These are phyloP conservation scores for Phrynosoma blainvillii DNA, from an alignment of 2,113 vertebrate genomes.

Conservation along the genomic window DNA sequence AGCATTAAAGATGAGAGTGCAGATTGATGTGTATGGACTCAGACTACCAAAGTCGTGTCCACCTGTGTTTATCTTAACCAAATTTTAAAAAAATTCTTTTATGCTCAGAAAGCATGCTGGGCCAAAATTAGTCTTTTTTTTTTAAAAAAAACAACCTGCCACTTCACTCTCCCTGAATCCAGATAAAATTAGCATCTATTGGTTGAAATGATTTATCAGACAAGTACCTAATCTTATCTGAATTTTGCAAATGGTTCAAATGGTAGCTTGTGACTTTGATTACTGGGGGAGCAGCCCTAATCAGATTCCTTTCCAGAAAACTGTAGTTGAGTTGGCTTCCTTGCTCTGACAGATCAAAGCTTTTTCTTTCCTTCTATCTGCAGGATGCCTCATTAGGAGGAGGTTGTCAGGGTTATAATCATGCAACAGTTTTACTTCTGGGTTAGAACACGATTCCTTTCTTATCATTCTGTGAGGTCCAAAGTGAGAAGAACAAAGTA, in stretches of 20 bases:
- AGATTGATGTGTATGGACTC: neutral
- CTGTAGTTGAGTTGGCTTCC: slow-evolving; percentile 75
- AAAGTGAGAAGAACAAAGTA: slow-evolving; percentile 80
- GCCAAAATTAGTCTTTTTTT: neutral
- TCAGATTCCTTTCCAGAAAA: slow-evolving; percentile 77
- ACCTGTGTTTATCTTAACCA: neutral
- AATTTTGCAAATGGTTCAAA: slow-evolving; percentile 78
- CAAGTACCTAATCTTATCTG: slow-evolving; percentile 77
- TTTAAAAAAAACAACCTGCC: neutral
- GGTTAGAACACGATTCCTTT: slow-evolving; percentile 73
- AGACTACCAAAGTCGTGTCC: neutral
- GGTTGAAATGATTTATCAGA: slow-evolving; percentile 67
- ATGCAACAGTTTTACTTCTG: slow-evolving; percentile 79
- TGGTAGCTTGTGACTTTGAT: slow-evolving; percentile 82
- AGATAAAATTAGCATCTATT: slow-evolving; percentile 73
- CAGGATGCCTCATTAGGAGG: slow-evolving; percentile 78
- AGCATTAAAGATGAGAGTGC: neutral
- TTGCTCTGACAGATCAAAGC: slow-evolving; percentile 80
- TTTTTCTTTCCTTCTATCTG: slow-evolving; percentile 74
- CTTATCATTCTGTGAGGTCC: slow-evolving; percentile 80
- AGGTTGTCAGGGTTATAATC: slow-evolving; percentile 81
- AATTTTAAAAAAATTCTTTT: neutral
- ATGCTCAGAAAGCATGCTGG: neutral
- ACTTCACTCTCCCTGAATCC: slow-evolving; percentile 52
- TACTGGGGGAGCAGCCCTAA: slow-evolving; percentile 69